phyloP scores from a whole-genome alignment of 2,888 invertebrate species.

The Leucozona laternaria region DNA sequence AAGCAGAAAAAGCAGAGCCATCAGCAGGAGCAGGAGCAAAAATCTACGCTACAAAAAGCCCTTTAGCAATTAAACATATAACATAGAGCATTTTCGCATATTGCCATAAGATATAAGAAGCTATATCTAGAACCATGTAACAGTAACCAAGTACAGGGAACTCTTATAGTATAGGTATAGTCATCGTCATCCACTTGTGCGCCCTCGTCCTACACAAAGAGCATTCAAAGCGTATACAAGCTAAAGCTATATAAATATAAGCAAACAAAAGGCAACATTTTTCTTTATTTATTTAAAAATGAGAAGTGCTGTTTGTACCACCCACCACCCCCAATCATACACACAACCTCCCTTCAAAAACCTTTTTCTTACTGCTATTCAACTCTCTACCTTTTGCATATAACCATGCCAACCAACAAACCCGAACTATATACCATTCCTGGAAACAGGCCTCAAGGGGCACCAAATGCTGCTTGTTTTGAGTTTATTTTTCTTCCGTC shows the following conservation, averaged over 20 bases:
- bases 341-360: background rate
- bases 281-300: conserved; percentile 58
- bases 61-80: conserved; percentile 53
- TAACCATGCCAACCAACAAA: background rate
- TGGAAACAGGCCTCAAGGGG: conserved; percentile 54
- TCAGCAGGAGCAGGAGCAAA: conserved; percentile 30
- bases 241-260: conserved; percentile 39
- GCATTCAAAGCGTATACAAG: conserved; percentile 67
- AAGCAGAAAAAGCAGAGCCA: conserved; percentile 32
- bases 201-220: conserved; percentile 60
- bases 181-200: conserved; percentile 40
- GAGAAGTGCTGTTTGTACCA: conserved; percentile 28
- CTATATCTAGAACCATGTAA: conserved; percentile 28
- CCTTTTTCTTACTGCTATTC: background rate
- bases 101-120: conserved; percentile 19
- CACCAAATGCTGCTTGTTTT: conserved; percentile 54
- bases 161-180: conserved; percentile 3
- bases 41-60: conserved; percentile 46
- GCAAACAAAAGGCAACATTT: conserved; percentile 70
- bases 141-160: conserved; percentile 31
- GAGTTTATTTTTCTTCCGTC: conserved; percentile 35
- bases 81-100: conserved; percentile 29
- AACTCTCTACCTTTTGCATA: conserved; percentile 14
- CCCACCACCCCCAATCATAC: background rate
- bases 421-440: conserved; percentile 6